phyloP scores from a whole-genome alignment of 2,113 vertebrate species.

The Pituophis catenifer region DNA sequence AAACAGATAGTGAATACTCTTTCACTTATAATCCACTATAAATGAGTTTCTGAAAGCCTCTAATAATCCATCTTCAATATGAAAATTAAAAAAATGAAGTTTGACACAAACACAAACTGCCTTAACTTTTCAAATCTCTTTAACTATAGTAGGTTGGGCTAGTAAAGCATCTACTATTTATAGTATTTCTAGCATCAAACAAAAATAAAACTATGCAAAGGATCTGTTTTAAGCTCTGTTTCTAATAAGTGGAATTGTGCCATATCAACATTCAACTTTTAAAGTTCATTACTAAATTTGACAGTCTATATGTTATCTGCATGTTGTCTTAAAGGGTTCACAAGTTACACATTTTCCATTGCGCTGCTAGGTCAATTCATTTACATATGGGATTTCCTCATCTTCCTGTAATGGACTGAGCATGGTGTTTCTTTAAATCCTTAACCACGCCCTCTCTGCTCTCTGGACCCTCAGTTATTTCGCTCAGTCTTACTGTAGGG shows the following conservation, averaged over 20 bases:
- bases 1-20: background rate
- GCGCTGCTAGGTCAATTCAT: no score
- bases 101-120: background rate
- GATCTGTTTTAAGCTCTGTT: background rate
- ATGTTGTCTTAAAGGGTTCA: background rate
- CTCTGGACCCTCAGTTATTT: no score
- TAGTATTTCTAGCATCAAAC: background rate
- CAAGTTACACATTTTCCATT: background rate
- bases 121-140: background rate
- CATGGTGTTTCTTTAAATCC: no score
- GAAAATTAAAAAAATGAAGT: background rate
- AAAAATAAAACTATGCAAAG: background rate
- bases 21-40: background rate
- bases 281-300: background rate
- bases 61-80: background rate
- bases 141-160: background rate
- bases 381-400: no score
- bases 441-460: no score
- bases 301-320: background rate
- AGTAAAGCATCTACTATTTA: background rate
- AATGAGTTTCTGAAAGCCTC: background rate
- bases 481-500: no score
- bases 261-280: background rate
- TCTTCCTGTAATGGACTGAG: no score
- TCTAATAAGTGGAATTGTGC: background rate